Base-by-base conservation (phyloP, 2,113 vertebrate genomes). In the Uria lomvia region DNA sequence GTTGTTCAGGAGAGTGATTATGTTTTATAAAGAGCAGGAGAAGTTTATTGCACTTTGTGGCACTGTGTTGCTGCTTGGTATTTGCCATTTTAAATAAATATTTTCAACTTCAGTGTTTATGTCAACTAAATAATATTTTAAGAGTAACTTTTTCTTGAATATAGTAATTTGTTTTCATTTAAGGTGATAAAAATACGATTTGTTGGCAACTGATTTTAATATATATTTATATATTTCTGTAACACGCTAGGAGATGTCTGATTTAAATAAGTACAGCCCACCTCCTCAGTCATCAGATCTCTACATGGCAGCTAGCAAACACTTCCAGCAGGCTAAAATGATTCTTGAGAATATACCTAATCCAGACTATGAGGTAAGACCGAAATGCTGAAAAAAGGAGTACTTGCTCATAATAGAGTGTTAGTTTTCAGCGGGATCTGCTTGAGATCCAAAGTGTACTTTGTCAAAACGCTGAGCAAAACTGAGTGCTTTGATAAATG, bases 291-390 rank as follows among this genome's bases (percentile, higher is more conserved):
- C 99, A 49, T 98, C 99, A 50, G 99, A 99, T 97, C 98, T 99
- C 58, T 99, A 99, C 94, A 98, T 99, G 98, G 99, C 99, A 53
- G 99, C 99, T 94, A 99, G 99, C 96, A 99, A 99, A 98, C 99
- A 99, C 96, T 99, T 99, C 97, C 99, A 99, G 96, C 99, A 99
- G 97, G 99, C 99, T 62, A 99, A 99, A 96, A 99, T 99, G 98
- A 99, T 99, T 96, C 94, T 99, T 97, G 99, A 99, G 97, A 99
- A 99, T 93, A 98, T 99, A 80, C 98, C 99, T 8, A 99, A 98
- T 93, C 99, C 99, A 50, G 99, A 99, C 94, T 97, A 98, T 6
- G 99, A 99, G 99, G 99, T 99, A 91, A 98, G 98, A 65, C 49
- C 79, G 66, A 71, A 90, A 55, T 68, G 71, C 8, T 40, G 30